Percentiles rank a stretch among this genome's conserved stretches.
phyloP scores from a whole-genome alignment of 1,140 invertebrate species.

The Atta texana region DNA sequence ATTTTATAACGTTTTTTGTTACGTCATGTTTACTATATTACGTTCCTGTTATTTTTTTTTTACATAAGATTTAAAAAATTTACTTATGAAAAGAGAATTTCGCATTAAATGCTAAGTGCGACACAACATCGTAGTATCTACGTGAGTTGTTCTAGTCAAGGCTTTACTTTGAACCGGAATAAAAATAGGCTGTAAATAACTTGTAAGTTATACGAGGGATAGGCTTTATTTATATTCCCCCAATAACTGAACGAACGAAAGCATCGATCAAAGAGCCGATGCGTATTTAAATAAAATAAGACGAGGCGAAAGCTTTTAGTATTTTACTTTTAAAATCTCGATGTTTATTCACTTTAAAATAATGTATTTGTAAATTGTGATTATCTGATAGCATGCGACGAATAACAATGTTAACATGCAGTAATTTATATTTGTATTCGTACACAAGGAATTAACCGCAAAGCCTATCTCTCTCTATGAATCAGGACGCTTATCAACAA shows the following conservation, averaged over 20 bases:
- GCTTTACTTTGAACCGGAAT: slow-evolving; percentile 41
- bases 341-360: not conserved
- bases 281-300: slow-evolving; percentile 31
- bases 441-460: slow-evolving; percentile 1
- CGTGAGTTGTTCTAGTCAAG: slow-evolving; percentile 16
- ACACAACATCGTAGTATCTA: not conserved
- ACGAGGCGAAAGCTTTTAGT: not conserved
- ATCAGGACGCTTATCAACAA: not conserved
- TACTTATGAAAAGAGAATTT: not conserved
- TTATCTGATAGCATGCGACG: not conserved
- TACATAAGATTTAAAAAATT: not conserved
- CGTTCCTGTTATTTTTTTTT: slow-evolving; percentile 2
- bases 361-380: not conserved
- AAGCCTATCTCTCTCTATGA: not conserved
- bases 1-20: too few relatives aligned
- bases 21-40: too few relatives aligned
- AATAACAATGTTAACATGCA: not conserved
- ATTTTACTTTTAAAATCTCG: not conserved
- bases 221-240: slow-evolving; percentile 47
- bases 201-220: slow-evolving; percentile 28
- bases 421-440: not conserved
- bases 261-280: slow-evolving; percentile 37
- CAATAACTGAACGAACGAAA: slow-evolving; percentile 32
- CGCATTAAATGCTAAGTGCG: not conserved
- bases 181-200: slow-evolving; percentile 56